These are phyloP conservation scores for Drosophila eugracilis DNA, from an alignment of 1,140 invertebrate genomes.

Conservation along the genomic window DNA sequence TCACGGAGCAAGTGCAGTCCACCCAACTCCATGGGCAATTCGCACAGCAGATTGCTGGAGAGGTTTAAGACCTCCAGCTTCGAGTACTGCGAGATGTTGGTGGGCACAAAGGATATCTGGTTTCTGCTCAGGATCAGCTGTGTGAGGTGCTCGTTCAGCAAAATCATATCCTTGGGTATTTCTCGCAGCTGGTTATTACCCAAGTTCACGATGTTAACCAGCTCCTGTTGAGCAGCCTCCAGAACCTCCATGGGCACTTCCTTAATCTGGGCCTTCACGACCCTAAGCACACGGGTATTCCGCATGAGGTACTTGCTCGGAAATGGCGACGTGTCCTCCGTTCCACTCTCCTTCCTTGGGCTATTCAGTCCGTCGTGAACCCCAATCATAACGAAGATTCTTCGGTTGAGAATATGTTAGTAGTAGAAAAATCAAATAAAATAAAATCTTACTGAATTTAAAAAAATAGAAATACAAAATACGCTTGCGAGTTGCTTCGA, in stretches of 20 bases:
- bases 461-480: background rate
- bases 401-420: background rate
- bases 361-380: constrained; percentile 67
- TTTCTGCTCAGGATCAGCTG: constrained; percentile 44
- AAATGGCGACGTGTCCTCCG: background rate
- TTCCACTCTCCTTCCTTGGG: constrained; percentile 55
- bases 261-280: constrained; percentile 12
- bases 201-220: constrained; percentile 47
- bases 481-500: background rate
- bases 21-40: constrained; percentile 53
- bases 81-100: constrained; percentile 58
- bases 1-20: constrained; percentile 31
- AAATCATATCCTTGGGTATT: constrained; percentile 33
- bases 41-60: constrained; percentile 47
- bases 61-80: constrained; percentile 27
- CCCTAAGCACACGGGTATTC: constrained; percentile 27
- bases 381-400: constrained; percentile 1
- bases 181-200: constrained; percentile 38
- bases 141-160: constrained; percentile 39
- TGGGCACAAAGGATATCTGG: constrained; percentile 41
- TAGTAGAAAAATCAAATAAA: no score
- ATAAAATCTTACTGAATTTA: constrained; percentile 3
- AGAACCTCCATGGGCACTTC: constrained; percentile 41
- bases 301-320: constrained; percentile 67
- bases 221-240: constrained; percentile 41